phyloP scores from a whole-genome alignment of 2,888 invertebrate species.

The Digitonthophagus gazella region DNA sequence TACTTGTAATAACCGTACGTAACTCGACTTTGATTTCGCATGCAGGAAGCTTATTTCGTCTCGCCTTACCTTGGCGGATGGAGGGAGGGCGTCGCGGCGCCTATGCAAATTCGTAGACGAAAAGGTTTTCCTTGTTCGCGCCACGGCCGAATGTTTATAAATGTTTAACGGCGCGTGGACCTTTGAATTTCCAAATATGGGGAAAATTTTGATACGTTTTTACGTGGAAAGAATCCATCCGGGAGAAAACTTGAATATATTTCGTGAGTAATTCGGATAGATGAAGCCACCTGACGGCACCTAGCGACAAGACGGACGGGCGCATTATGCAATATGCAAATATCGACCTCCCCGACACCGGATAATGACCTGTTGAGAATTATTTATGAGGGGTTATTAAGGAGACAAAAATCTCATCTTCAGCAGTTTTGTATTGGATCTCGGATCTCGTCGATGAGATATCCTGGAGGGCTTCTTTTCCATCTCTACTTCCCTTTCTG shows the following conservation, averaged over 20 bases:
- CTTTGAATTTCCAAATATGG: neutral
- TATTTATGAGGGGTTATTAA: constrained; percentile 14
- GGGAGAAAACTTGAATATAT: constrained; percentile 11
- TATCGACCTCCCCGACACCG: constrained; percentile 10
- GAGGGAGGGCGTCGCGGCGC: neutral
- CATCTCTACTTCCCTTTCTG: neutral
- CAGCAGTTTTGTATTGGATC: constrained; percentile 11
- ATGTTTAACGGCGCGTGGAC: neutral
- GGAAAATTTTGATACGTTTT: neutral
- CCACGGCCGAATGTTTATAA: neutral
- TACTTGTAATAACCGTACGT: constrained; percentile 26
- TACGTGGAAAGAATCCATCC: neutral
- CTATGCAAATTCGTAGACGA: neutral
- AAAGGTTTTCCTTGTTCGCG: neutral
- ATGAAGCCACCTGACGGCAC: constrained; percentile 13
- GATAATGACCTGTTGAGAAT: constrained; percentile 18
- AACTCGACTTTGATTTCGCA: constrained; percentile 25
- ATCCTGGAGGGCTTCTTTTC: neutral
- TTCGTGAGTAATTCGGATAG: constrained; percentile 10
- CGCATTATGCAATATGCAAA: constrained; percentile 16
- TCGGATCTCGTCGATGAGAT: neutral
- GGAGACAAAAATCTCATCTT: constrained; percentile 13
- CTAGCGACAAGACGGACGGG: constrained; percentile 1
- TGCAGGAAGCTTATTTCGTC: constrained; percentile 16
- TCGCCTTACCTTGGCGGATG: neutral